Percentiles rank a stretch among this genome's conserved stretches.
Conservation (phyloP, 2,888 invertebrate genomes). For the Phalera bucephala region DNA sequence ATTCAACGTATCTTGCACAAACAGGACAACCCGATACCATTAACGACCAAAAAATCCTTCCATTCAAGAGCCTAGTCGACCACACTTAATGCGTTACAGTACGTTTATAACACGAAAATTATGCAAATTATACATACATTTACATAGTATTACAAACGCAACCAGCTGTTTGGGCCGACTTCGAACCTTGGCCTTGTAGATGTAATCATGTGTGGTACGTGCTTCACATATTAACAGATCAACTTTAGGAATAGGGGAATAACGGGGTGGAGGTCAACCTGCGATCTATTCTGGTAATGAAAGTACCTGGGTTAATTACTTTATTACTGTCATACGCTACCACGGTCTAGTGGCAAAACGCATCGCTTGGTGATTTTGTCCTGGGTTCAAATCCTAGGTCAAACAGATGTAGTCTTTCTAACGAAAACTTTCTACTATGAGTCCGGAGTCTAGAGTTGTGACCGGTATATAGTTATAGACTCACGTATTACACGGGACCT, state of each 20-base stretch:
- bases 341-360: too few relatives aligned
- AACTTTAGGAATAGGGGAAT: background rate
- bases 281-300: background rate
- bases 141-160: background rate
- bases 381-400: too few relatives aligned
- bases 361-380: too few relatives aligned
- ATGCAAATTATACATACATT: background rate
- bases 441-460: too few relatives aligned
- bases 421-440: too few relatives aligned
- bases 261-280: background rate
- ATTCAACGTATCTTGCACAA: too few relatives aligned
- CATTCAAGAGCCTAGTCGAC: background rate
- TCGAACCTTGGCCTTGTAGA: constrained; percentile 1
- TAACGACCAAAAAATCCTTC: background rate
- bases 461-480: too few relatives aligned
- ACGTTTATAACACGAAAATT: background rate
- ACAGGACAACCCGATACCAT: background rate
- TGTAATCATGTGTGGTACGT: background rate
- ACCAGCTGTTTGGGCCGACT: background rate
- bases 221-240: background rate
- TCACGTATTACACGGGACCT: too few relatives aligned
- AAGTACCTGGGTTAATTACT: too few relatives aligned
- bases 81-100: background rate
- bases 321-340: too few relatives aligned
- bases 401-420: too few relatives aligned